A percentile compares a stretch with the other conserved stretches of the same genome.
Conservation (phyloP, 2,113 vertebrate species). For the Corapipo altera region DNA sequence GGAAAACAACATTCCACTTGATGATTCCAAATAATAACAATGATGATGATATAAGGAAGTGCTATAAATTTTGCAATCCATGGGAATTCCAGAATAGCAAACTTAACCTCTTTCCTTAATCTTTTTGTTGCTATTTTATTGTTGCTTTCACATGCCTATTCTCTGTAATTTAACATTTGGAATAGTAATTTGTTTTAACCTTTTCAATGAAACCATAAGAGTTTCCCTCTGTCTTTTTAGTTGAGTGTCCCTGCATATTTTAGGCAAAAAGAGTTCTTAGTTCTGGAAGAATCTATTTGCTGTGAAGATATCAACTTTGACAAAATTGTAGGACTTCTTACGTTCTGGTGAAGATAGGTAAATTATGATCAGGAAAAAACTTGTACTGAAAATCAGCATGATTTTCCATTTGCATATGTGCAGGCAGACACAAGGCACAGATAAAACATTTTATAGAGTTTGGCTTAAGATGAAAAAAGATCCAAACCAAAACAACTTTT, state of each 20-base stretch:
- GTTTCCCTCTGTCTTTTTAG: neutral
- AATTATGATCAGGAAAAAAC: neutral
- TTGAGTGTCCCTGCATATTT: neutral
- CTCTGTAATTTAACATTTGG: neutral
- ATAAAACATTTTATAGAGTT: slow-evolving; percentile 33
- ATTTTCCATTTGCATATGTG: neutral
- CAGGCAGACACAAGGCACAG: neutral
- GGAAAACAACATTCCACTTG: neutral
- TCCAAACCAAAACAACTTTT: slow-evolving; percentile 19
- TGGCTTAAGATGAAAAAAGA: slow-evolving; percentile 40
- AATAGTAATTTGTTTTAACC: slow-evolving; percentile 17
- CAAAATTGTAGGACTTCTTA: neutral
- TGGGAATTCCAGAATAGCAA: neutral
- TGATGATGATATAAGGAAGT: neutral
- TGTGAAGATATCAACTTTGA: neutral
- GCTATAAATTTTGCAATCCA: slow-evolving; percentile 2
- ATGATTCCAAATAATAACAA: neutral
- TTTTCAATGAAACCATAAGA: neutral
- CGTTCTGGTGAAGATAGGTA: neutral
- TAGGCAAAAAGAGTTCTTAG: neutral
- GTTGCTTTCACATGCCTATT: neutral
- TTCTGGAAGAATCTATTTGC: neutral
- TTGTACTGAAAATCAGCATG: neutral
- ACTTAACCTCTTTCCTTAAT: neutral
- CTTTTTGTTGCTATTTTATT: slow-evolving; percentile 9